Evolutionary conservation across 2,113 vertebrate genomes (phyloP), one percentile per base, ranked within the genome.

Genomic region (Natator depressus): DNA sequence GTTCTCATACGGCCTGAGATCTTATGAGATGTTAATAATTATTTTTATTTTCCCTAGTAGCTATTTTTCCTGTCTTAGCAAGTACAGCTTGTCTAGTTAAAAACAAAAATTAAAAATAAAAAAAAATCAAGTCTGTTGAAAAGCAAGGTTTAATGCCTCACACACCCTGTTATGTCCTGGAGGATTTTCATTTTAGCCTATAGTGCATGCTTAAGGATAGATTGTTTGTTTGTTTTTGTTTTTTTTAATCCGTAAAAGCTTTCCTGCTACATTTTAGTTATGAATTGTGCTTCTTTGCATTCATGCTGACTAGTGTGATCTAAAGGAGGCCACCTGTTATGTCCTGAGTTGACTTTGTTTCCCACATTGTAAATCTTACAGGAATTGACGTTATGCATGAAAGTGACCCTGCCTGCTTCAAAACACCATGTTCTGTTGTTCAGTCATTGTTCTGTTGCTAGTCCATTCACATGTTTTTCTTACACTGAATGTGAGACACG

Each of bases 1-100:
- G 82, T 93, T 97, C 65, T 96, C 83, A 59, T 57, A 38, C 78
- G 75, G 53, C 19, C 35, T 75, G 78, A 1, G 86, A 25, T 42
- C 92, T 96, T 93, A 62, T 89, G 13, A 51, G 83, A 47, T 86
- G 72, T 84, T 96, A 27, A 51, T 80, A 89, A 93, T 72, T 42
- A 17, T 38, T 80, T 65, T 65, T 84, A 47, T 95, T 38, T 91
- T 89, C 12, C 49, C 19, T 89, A 82, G 38, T 42, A 92, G 10
- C 14, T 85, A 25, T 94, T 94, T 29, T 89, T 4, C 20, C 8
- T 82, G 53, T 76, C 84, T 31, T 29, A 0, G 1, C 2, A 87
- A 85, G 17, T 93, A 25, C 13, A 62, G 46, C 42, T 80, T 85
- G 29, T 9, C 42, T 31, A 2, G 85, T 59, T n/a, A n/a, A n/a